Conservation (phyloP, 92 coral and sea anemone genomes). For the Heteractis magnifica region DNA sequence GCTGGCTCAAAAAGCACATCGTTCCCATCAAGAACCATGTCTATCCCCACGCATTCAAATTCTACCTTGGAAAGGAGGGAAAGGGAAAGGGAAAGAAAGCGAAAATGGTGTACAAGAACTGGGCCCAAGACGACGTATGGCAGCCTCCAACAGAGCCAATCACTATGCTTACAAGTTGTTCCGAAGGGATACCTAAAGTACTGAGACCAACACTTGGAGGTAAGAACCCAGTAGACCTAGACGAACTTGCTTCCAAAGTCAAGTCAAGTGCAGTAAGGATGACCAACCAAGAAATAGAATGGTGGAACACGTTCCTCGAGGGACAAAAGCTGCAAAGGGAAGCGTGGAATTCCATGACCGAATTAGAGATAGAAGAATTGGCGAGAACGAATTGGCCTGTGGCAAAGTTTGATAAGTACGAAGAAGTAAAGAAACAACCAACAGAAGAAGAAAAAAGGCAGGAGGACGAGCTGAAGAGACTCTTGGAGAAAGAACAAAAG, state of each 20-base stretch:
- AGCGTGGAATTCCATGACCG: neutral
- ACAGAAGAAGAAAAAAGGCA: slow-evolving; percentile 40
- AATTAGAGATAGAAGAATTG: neutral
- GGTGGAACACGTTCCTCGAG: slow-evolving; percentile 12
- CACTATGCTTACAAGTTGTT: neutral
- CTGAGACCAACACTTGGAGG: slow-evolving; percentile 34
- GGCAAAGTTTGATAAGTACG: neutral
- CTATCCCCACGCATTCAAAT: slow-evolving; percentile 31
- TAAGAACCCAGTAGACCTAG: neutral
- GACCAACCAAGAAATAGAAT: slow-evolving; percentile 7
- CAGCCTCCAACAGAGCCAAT: slow-evolving; percentile 12
- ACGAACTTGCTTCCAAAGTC: no score
- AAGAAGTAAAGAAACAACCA: slow-evolving; percentile 32
- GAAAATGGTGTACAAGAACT: slow-evolving; percentile 47
- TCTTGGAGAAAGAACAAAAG: slow-evolving; percentile 45
- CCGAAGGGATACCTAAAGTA: slow-evolving; percentile 22
- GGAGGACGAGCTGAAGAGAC: slow-evolving; percentile 36
- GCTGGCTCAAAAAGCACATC: slow-evolving; percentile 34
- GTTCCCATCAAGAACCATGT: slow-evolving; percentile 34
- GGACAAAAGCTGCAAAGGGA: neutral
- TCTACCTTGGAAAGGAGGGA: slow-evolving; percentile 22
- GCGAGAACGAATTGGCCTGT: slow-evolving; percentile 3
- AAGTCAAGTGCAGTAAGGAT: slow-evolving; percentile 17
- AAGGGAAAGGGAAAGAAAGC: no score
- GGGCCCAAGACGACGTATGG: slow-evolving; percentile 43